These are phyloP conservation scores for Microcebus murinus DNA, from an alignment of 2,113 vertebrate genomes.

Conservation along the genomic window DNA sequence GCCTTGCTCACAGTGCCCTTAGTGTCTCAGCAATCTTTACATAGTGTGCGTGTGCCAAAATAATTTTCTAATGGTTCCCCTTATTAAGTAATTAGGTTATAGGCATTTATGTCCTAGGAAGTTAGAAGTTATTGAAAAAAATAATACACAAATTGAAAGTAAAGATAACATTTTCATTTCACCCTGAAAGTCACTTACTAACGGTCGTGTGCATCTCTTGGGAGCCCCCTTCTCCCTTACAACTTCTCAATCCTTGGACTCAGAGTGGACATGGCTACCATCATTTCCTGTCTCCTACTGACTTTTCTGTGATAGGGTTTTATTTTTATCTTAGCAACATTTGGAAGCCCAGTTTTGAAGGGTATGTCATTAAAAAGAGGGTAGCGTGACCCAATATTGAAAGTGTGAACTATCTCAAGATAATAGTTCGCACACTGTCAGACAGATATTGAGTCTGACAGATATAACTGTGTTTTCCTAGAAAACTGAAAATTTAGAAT, in stretches of 20 bases:
- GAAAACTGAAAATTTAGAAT: background rate
- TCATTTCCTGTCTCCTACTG: background rate
- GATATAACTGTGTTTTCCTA: background rate
- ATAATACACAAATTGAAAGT: background rate
- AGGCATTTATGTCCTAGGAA: background rate
- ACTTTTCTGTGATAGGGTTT: background rate
- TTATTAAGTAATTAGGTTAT: background rate
- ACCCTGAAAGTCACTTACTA: background rate
- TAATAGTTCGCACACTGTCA: background rate
- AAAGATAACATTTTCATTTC: background rate
- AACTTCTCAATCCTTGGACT: background rate
- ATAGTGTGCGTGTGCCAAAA: background rate
- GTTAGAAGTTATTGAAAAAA: background rate
- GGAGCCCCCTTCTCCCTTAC: too few relatives aligned
- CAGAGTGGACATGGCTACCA: background rate
- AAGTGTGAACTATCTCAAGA: background rate
- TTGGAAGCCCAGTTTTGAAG: background rate
- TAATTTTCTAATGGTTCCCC: background rate
- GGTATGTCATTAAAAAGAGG: background rate
- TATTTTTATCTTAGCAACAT: background rate
- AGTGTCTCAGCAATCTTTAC: too few relatives aligned
- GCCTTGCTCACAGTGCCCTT: fast-evolving
- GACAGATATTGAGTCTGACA: background rate
- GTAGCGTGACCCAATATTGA: background rate
- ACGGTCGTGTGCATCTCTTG: too few relatives aligned